These are phyloP conservation scores for Candidula unifasciata DNA, from an alignment of 2,888 invertebrate genomes.

Conservation along the genomic window DNA sequence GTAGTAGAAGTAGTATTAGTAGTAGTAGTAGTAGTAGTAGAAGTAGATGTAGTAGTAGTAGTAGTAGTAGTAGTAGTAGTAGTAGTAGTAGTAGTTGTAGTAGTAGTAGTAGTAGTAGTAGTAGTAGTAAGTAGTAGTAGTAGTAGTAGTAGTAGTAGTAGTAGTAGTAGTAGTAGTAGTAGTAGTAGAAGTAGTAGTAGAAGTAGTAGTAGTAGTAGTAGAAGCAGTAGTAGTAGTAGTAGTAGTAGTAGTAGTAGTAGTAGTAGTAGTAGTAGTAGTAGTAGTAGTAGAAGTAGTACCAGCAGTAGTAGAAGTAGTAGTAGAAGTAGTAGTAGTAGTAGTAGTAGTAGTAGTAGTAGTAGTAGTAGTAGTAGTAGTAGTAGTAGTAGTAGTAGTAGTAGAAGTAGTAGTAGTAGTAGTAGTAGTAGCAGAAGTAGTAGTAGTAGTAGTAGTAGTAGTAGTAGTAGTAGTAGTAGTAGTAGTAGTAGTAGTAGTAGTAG, in stretches of 20 bases:
- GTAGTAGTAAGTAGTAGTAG: too few species aligned
- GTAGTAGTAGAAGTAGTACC: constrained; percentile 28
- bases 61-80: constrained; percentile 34
- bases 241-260: constrained; percentile 30
- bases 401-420: too few species aligned
- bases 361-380: not conserved
- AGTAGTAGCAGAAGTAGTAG: too few species aligned
- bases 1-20: constrained; percentile 2
- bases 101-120: not conserved
- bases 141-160: too few species aligned
- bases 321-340: not conserved
- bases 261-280: constrained; percentile 30
- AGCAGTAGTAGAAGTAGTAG: not conserved
- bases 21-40: not conserved
- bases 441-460: too few species aligned
- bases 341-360: not conserved
- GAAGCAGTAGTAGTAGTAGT: constrained; percentile 17
- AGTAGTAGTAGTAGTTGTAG: constrained; percentile 34
- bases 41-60: constrained; percentile 5
- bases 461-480: too few species aligned
- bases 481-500: too few species aligned
- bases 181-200: too few species aligned
- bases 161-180: constrained; percentile 4
- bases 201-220: too few species aligned
- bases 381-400: too few species aligned